These are phyloP conservation scores for Umimayanthus chanpuru DNA, from an alignment of 92 coral and sea anemone species.

Conservation along the genomic window DNA sequence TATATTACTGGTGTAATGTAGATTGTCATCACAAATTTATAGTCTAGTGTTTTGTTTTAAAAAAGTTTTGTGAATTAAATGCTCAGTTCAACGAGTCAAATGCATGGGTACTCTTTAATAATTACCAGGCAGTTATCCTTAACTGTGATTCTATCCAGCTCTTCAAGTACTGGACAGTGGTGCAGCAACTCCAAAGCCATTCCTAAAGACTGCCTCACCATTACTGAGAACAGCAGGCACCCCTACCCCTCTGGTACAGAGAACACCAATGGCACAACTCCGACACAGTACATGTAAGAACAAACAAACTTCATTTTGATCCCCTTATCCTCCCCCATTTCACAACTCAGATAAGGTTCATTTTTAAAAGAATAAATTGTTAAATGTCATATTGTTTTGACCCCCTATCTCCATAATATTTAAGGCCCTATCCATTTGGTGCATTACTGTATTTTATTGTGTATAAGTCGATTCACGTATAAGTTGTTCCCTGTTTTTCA, in stretches of 20 bases:
- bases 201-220: constrained; percentile 78
- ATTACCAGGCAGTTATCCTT: background rate
- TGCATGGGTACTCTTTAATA: too few relatives aligned
- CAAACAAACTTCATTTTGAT: background rate
- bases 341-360: background rate
- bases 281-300: constrained; percentile 89
- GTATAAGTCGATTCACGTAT: too few relatives aligned
- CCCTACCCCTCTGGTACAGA: constrained; percentile 82
- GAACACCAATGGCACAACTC: constrained; percentile 66
- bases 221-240: constrained; percentile 74
- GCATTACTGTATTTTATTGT: too few relatives aligned
- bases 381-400: background rate
- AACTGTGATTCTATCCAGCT: constrained; percentile 51
- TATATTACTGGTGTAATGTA: background rate
- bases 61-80: too few relatives aligned
- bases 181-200: constrained; percentile 71
- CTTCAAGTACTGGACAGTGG: constrained; percentile 85
- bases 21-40: background rate
- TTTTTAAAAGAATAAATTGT: background rate
- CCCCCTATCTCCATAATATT: background rate
- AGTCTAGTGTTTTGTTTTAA: background rate
- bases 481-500: too few relatives aligned
- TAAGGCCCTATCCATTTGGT: too few relatives aligned
- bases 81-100: too few relatives aligned
- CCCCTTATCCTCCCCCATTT: background rate